Evolutionary conservation across 1,140 invertebrate species (phyloP), one percentile per base, ranked within the genome.

Genomic region (Drosophila athabasca): DNA sequence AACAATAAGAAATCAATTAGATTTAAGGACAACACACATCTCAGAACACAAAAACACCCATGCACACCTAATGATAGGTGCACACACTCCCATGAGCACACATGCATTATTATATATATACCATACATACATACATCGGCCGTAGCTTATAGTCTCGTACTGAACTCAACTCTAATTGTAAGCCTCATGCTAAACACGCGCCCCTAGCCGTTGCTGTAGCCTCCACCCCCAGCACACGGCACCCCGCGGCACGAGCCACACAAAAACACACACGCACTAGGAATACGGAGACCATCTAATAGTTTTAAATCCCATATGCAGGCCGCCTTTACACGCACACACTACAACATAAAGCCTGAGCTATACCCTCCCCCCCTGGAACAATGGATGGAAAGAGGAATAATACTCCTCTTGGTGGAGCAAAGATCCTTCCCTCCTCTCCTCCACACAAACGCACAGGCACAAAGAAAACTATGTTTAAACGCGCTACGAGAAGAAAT

Each of bases 131-230:
- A 39, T 59, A 48, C 29, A 75, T 85, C 76, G 74, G 82, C 65
- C 82, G 62, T 85, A 87, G 82, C 74, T 78, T 65, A 65, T 87
- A 76, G 64, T 61, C 55, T 87, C 66, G 68, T 82, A 87, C 81
- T 85, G 81, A 85, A 82, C 71, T 78, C 71, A 85, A 82, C 71
- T 78, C 67, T 65, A 78, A 71, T 78, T 87, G 55, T 85, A 85
- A 85, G 82, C 62, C 61, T 61, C 50, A 59, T 24, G 71, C 70
- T 74, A 59, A 67, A 45, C n/a, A 15, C 66, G 44, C 43, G 6
- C 45, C 24, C 52, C 11, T 41, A 39, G 13, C 17, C 46, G 9
- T 39, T 3, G 29, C 31, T 22, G 15, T 39, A 6, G 29, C 46
- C 29, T 13, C n/a, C 26, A 22, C 24, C 6, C 22, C 22, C 65